Base-by-base conservation (phyloP, 2,113 vertebrate species). In the Hippocampus guttulatus region DNA sequence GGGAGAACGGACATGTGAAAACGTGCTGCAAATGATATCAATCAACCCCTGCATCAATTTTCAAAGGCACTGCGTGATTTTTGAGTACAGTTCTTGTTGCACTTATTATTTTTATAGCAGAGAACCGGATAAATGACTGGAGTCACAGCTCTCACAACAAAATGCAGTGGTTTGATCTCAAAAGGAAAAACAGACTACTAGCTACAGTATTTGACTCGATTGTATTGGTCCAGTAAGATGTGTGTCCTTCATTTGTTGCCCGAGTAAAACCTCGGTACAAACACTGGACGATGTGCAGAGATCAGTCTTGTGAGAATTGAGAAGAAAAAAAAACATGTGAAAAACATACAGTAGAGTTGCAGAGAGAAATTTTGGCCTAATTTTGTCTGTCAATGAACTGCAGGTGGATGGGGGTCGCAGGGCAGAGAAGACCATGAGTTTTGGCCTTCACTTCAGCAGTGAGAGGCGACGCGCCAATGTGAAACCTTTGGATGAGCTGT, bases 401-500 rank as follows among this genome's bases (percentile, higher is more conserved):
- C 70, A 97, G 88, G 69, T 93, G 84, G 78, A 96, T 93, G 49
- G 92, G 88, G 0, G 73, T 87, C 60, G 77, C 91, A 7, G 94
- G 95, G 65, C 92, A 91, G 71, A 98, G 92, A 67, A 97, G 92
- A 72, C 95, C 94, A 0, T 95, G 95, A 20, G 95, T 96, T 92
- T 95, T 96, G 67, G 95, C 93, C 23, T 33, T 81, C 83, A 96
- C 89, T 1, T 91, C 78, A 58, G 84, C 54, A 0, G 94, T 94
- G 78, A 92, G 72, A 11, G 94, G 88, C 74, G 93, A 93, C 57
- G 79, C 16, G 69, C 90, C 85, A 5, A 97, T 94, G 82, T 90
- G 88, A 88, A 97, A 97, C 78, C 84, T 93, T 70, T 95, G 95
- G 83, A 97, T 93, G 64, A 98, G 83, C 95, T 98, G 90, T 3